Conservation (phyloP, 1,140 invertebrate genomes). For the Andricus grossulariae region DNA sequence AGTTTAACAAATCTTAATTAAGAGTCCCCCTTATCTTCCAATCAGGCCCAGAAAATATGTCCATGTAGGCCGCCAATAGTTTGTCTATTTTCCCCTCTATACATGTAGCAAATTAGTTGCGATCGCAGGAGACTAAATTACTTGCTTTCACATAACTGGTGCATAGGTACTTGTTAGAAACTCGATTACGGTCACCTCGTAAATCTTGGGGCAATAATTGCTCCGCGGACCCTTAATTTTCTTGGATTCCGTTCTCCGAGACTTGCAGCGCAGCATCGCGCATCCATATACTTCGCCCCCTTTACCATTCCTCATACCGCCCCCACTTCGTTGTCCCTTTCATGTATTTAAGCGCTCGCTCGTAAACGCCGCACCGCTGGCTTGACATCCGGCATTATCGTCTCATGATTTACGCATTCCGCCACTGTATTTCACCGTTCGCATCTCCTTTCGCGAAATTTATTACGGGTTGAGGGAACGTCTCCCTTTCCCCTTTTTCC, state of each 20-base stretch:
- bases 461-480: constrained; percentile 55
- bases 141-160: constrained; percentile 33
- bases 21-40: too few species aligned
- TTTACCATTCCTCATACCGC: constrained; percentile 21
- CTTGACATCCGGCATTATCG: constrained; percentile 72
- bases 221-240: constrained; percentile 54
- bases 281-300: not conserved
- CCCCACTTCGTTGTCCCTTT: constrained; percentile 17
- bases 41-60: too few species aligned
- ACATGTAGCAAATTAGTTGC: too few species aligned
- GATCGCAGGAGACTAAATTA: not conserved
- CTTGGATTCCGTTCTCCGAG: constrained; percentile 48
- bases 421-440: constrained; percentile 68
- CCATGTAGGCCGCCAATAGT: too few species aligned
- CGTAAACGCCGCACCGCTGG: constrained; percentile 67
- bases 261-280: constrained; percentile 25
- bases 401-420: constrained; percentile 68
- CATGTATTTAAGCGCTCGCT: constrained; percentile 41
- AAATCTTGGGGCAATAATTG: constrained; percentile 61
- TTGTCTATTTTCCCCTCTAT: too few species aligned
- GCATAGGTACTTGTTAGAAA: constrained; percentile 49
- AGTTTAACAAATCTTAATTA: too few species aligned
- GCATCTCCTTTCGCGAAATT: constrained; percentile 69
- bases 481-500: constrained; percentile 40
- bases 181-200: constrained; percentile 59